Evolutionary conservation across 1,140 invertebrate species (phyloP).

Genomic region (Drosophila orena): DNA sequence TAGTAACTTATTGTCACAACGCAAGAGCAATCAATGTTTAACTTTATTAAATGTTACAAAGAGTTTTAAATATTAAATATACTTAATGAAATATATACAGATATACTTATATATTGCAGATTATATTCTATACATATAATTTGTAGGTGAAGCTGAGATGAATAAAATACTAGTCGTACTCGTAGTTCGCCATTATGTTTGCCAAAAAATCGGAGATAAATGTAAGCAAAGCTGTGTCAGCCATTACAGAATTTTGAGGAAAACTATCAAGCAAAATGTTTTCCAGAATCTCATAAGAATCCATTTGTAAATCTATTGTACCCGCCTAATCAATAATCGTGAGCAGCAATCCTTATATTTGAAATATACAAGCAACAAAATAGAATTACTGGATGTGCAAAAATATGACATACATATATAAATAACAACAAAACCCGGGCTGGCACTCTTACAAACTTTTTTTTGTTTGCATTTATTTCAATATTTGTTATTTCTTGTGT

Average conservation of each 20-base stretch:
- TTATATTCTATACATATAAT: constrained; percentile 46
- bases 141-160: constrained; percentile 32
- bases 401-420: too few relatives aligned
- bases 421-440: neutral
- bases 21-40: constrained; percentile 81
- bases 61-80: constrained; percentile 66
- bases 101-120: constrained; percentile 33
- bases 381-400: neutral
- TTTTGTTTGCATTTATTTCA: neutral
- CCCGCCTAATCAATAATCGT: neutral
- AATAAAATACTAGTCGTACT: constrained; percentile 54
- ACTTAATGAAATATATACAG: constrained; percentile 28
- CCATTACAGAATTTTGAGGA: neutral
- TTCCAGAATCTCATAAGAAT: neutral
- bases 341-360: neutral
- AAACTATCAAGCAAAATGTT: neutral
- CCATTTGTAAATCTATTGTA: constrained; percentile 13
- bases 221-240: constrained; percentile 19
- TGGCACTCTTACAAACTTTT: constrained; percentile 15
- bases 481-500: constrained; percentile 11
- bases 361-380: neutral
- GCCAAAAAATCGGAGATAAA: constrained; percentile 12
- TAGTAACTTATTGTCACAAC: constrained; percentile 75
- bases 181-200: constrained; percentile 45
- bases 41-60: constrained; percentile 78